A percentile compares a stretch with the other conserved stretches of the same genome.
Conservation (phyloP, 2,888 invertebrate genomes). For the Melanostoma scalare region DNA sequence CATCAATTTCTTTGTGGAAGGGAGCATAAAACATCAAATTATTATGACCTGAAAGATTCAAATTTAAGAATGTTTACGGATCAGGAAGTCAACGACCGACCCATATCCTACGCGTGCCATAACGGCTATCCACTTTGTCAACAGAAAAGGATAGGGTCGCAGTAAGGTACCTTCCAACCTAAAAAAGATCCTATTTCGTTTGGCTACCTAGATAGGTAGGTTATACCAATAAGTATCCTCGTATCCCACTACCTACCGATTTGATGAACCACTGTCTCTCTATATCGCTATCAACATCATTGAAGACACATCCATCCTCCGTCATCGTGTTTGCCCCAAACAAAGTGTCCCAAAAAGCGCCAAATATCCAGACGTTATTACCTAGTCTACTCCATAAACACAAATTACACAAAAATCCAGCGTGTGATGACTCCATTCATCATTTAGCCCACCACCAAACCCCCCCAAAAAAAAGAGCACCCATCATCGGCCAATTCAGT, state of each 20-base stretch:
- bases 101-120: conserved; percentile 26
- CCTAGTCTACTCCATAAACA: not conserved
- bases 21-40: no score
- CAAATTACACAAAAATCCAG: not conserved
- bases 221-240: no score
- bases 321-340: not conserved
- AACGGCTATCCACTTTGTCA: conserved; percentile 21
- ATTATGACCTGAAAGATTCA: conserved; percentile 17
- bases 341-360: not conserved
- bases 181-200: conserved; percentile 1
- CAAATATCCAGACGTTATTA: not conserved
- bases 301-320: not conserved
- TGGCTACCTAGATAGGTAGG: no score
- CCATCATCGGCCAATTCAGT: not conserved
- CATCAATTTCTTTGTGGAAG: no score
- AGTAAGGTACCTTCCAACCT: conserved; percentile 3
- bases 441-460: not conserved
- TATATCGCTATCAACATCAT: not conserved
- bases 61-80: conserved; percentile 19
- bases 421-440: conserved; percentile 11
- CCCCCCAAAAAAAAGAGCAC: not conserved
- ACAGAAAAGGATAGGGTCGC: not conserved
- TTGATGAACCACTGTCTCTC: no score
- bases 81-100: conserved; percentile 31
- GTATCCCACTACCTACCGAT: no score